Evolutionary conservation across 2,797 vertebrate genomes (phyloP).

Genomic region (Siniperca undulata): DNA sequence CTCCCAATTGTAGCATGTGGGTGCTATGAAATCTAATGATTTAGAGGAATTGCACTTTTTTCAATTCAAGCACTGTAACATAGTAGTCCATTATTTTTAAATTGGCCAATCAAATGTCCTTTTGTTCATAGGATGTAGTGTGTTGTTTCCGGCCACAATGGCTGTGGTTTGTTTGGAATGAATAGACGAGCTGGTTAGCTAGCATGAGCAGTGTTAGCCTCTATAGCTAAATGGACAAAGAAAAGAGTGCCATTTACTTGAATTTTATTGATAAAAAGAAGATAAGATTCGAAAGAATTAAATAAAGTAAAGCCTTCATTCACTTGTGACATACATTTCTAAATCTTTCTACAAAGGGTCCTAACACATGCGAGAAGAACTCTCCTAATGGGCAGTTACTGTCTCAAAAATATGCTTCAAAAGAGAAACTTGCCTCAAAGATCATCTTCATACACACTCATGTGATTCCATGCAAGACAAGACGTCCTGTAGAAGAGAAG

Average conservation of each 20-base stretch:
- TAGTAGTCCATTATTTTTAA: neutral
- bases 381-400: neutral
- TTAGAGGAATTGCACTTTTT: neutral
- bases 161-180: neutral
- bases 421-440: conserved; percentile 29
- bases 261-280: neutral
- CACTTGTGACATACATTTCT: neutral
- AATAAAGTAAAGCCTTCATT: neutral
- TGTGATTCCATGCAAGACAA: conserved; percentile 33
- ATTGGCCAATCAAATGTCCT: neutral
- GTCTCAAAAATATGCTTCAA: neutral
- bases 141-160: neutral
- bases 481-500: conserved; percentile 25
- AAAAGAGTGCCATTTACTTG: neutral
- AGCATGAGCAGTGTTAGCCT: neutral
- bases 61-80: neutral
- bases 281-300: neutral
- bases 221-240: neutral
- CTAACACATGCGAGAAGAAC: neutral
- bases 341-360: neutral
- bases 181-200: neutral
- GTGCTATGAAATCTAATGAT: neutral
- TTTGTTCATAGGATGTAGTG: neutral
- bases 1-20: neutral
- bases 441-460: conserved; percentile 8